Conservation (phyloP, 2,888 invertebrate genomes). For the Atethmia centrago region DNA sequence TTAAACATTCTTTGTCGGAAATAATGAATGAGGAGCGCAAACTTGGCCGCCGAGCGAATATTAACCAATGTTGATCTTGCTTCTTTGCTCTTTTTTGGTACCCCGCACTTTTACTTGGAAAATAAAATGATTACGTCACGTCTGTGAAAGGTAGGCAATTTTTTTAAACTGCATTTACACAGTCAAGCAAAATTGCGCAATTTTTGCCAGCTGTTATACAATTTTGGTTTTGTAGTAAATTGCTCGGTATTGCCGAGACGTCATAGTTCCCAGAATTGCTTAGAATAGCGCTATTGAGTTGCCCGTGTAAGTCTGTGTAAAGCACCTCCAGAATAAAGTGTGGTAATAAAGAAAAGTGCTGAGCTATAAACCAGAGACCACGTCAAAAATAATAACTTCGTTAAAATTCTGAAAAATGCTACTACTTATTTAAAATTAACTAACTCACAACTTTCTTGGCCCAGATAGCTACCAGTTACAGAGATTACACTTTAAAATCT, state of each 20-base stretch:
- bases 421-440: constrained; percentile 8
- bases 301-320: not conserved
- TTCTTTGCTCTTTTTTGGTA: constrained; percentile 60
- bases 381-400: not conserved
- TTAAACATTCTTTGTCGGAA: constrained; percentile 78
- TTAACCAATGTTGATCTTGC: constrained; percentile 71
- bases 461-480: constrained; percentile 12
- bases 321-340: not conserved
- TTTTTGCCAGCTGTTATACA: not conserved
- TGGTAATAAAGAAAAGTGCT: not conserved
- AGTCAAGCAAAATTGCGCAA: not conserved
- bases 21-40: constrained; percentile 76
- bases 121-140: constrained; percentile 42
- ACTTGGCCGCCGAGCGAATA: constrained; percentile 66
- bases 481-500: constrained; percentile 31
- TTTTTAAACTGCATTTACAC: not conserved
- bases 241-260: not conserved
- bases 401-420: not conserved
- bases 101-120: constrained; percentile 25
- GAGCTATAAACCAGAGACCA: not conserved
- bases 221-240: not conserved
- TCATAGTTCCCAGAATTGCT: not conserved
- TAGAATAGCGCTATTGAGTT: not conserved
- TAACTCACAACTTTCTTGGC: constrained; percentile 28
- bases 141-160: not conserved